Conservation (phyloP, 2,113 vertebrate species). For the Cyprinodon tularosa region DNA sequence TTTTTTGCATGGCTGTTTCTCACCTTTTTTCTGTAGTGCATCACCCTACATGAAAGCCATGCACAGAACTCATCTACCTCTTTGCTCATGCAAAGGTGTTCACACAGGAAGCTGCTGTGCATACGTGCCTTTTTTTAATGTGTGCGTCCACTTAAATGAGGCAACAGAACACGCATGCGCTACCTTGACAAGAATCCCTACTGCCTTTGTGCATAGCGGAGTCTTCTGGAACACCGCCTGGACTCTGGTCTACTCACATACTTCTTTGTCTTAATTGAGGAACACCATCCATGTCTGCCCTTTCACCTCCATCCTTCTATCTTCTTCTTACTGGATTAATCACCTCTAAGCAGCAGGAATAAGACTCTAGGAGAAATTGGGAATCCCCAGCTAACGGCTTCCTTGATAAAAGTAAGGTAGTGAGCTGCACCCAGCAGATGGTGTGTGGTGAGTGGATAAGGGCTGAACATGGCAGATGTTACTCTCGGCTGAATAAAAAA, state of each 20-base stretch:
- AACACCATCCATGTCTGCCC: neutral
- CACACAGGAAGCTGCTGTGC: neutral
- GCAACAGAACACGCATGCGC: conserved; percentile 56
- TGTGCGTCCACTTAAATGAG: conserved; percentile 1
- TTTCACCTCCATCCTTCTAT: conserved; percentile 21
- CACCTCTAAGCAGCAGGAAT: conserved; percentile 27
- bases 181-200: conserved; percentile 12
- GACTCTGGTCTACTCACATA: neutral
- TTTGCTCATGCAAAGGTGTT: neutral
- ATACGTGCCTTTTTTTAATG: neutral
- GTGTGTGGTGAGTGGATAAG: conserved; percentile 71
- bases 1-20: conserved; percentile 29
- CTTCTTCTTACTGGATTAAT: conserved; percentile 39
- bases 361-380: conserved; percentile 42
- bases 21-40: conserved; percentile 14
- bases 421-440: conserved; percentile 71
- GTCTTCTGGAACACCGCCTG: conserved; percentile 20
- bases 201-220: conserved; percentile 38
- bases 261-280: conserved; percentile 9
- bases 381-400: conserved; percentile 68
- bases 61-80: conserved; percentile 17
- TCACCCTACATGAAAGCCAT: conserved; percentile 16
- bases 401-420: conserved; percentile 63
- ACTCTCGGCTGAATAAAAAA: conserved; percentile 47
- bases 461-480: conserved; percentile 51